Percentiles rank a stretch among this genome's conserved stretches.
Conservation (phyloP, 2,888 invertebrate species). For the Drosophila testacea region DNA sequence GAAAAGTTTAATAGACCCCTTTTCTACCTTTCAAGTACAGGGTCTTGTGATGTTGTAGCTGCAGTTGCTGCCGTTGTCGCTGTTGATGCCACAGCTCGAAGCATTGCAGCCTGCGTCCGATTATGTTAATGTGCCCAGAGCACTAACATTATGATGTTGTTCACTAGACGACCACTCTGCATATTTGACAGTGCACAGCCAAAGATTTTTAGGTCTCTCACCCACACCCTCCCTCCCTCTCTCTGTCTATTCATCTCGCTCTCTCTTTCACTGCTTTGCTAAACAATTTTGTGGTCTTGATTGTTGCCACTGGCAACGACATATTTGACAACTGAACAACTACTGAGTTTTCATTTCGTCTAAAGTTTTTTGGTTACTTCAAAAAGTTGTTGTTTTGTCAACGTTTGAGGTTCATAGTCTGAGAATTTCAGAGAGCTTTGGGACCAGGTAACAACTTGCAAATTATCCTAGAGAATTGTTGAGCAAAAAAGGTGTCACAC, state of each 20-base stretch:
- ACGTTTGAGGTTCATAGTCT: conserved; percentile 2
- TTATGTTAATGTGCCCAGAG: conserved; percentile 75
- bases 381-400: conserved; percentile 11
- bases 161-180: conserved; percentile 71
- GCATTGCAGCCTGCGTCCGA: conserved; percentile 61
- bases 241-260: too few relatives aligned
- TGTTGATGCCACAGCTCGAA: conserved; percentile 15
- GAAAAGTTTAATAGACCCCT: too few relatives aligned
- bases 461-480: conserved; percentile 13
- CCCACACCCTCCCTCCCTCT: background rate
- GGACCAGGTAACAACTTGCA: conserved; percentile 13
- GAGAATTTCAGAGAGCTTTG: background rate
- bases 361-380: conserved; percentile 24
- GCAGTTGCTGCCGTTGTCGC: conserved; percentile 21
- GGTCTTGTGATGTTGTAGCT: conserved; percentile 21
- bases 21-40: too few relatives aligned
- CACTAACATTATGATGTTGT: conserved; percentile 74
- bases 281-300: conserved; percentile 59
- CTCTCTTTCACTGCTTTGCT: conserved; percentile 26
- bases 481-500: conserved; percentile 19
- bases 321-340: conserved; percentile 20
- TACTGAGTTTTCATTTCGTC: conserved; percentile 26
- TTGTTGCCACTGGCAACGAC: conserved; percentile 49
- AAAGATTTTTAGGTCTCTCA: conserved; percentile 3
- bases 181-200: conserved; percentile 62